Evolutionary conservation across 2,797 vertebrate species (phyloP), one percentile per base, ranked within the genome.

Genomic region (Notamacropus eugenii): DNA sequence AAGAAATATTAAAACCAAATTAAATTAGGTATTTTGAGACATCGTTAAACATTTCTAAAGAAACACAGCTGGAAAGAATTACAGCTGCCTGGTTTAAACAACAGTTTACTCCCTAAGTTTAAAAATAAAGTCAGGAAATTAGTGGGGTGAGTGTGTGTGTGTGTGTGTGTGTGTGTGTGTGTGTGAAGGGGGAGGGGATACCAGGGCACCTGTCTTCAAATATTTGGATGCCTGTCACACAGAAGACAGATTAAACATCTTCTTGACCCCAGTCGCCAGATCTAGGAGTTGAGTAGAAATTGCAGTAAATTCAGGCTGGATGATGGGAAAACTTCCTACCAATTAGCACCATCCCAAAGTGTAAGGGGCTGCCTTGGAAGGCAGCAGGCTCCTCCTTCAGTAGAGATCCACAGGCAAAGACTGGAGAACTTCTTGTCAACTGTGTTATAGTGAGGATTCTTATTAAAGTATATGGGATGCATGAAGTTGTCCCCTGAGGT

Each of bases 1-100:
- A 94, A 95, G 94, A 95, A 46, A 55, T 95, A 96, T 96, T 96
- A 95, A 50, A 95, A 54, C 57, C 92, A 95, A 97, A 96, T 96
- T 96, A 96, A 97, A 93, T 97, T 93, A 96, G 6, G 4, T 55
- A 12, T 52, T 90, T 90, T 95, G 92, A 62, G 92, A 93, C 40
- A 57, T 82, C 87, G 62, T 46, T 82, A 93, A 58, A 90, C 90
- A 94, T 93, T 62, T 95, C 91, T 95, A 92, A 96, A 97, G 93
- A 97, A 87, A 92, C 4, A 62, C 93, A 96, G n/a, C n/a, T 92
- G 59, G 67, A 93, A 96, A 0, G 56, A 56, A 96, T 94, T 92
- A 96, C 58, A 14, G 58, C 90, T 93, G 95, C 54, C 57, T 67
- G 55, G 31, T 92, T 97, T 96, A 94, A 50, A 91, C 91, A 24